Conservation (phyloP, 2,113 vertebrate species). For the Pluvialis apricaria region DNA sequence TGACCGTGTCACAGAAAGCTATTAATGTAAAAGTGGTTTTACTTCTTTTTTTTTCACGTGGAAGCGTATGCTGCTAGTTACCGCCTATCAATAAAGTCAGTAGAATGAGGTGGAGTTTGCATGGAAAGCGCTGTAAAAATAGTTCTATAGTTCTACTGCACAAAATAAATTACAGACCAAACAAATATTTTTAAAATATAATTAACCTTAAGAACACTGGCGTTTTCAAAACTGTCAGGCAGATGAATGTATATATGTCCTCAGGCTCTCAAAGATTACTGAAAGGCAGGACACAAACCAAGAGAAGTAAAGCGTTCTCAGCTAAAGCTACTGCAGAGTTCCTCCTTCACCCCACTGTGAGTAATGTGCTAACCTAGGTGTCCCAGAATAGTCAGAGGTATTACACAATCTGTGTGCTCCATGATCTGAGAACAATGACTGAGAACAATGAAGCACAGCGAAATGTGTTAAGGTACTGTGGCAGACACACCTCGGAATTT, state of each 20-base stretch:
- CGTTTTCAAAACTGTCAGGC: conserved; percentile 45
- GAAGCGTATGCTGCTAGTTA: background rate
- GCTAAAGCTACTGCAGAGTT: background rate
- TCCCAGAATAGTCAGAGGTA: conserved; percentile 13
- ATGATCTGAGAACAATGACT: conserved; percentile 11
- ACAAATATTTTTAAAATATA: background rate
- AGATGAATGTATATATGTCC: background rate
- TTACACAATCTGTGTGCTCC: conserved; percentile 18
- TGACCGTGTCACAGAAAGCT: background rate
- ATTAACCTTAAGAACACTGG: conserved; percentile 42
- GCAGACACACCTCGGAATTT: conserved; percentile 29
- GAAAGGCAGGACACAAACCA: conserved; percentile 25
- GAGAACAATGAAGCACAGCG: conserved; percentile 16
- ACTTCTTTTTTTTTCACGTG: background rate
- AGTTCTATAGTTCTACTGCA: background rate
- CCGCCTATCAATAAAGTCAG: background rate
- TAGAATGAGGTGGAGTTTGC: background rate
- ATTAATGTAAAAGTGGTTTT: background rate
- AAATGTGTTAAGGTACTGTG: background rate
- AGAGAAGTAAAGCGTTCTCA: background rate
- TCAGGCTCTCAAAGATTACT: conserved; percentile 40
- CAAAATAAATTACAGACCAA: conserved; percentile 40
- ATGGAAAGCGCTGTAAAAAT: conserved; percentile 7
- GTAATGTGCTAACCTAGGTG: conserved; percentile 18
- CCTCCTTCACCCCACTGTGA: background rate